These are phyloP conservation scores for Paragorgia papillata DNA, from an alignment of 92 coral and sea anemone genomes.

Conservation along the genomic window DNA sequence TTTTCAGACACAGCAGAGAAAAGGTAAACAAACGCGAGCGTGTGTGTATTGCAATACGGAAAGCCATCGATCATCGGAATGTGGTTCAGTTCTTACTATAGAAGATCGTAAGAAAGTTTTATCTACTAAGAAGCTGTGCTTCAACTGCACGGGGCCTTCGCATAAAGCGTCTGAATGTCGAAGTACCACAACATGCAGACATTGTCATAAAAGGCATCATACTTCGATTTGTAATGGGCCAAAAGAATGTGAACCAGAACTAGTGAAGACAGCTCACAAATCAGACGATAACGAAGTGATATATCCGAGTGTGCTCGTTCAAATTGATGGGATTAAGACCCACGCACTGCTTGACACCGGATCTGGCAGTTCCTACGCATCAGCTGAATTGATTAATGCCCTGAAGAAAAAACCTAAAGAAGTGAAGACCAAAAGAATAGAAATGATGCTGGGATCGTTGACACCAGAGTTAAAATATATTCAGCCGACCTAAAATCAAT, in stretches of 20 bases:
- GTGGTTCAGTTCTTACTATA: constrained; percentile 19
- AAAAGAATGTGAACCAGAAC: constrained; percentile 28
- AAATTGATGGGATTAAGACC: constrained; percentile 13
- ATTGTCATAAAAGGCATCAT: constrained; percentile 30
- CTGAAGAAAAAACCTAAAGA: constrained; percentile 45
- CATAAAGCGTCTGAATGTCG: constrained; percentile 32
- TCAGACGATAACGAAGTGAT: constrained; percentile 31
- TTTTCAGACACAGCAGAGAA: constrained; percentile 32
- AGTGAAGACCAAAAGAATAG: constrained; percentile 40
- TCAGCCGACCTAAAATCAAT: constrained; percentile 42
- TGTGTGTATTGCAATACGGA: constrained; percentile 42
- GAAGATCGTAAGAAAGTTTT: constrained; percentile 45
- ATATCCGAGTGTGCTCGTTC: constrained; percentile 40
- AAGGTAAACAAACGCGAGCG: not conserved
- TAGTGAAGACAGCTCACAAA: constrained; percentile 38
- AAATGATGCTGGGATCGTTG: constrained; percentile 54
- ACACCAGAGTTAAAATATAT: constrained; percentile 46
- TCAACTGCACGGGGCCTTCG: constrained; percentile 43
- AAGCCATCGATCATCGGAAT: constrained; percentile 45
- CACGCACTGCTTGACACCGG: constrained; percentile 59
- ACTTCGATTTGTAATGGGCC: constrained; percentile 40
- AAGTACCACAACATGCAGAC: constrained; percentile 28
- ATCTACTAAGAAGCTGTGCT: constrained; percentile 47
- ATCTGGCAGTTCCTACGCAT: constrained; percentile 58
- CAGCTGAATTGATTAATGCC: constrained; percentile 42